A percentile compares a stretch with the other conserved stretches of the same genome.
These are phyloP conservation scores for Sthenelais limicola DNA, from an alignment of 2,888 invertebrate species.

Conservation along the genomic window DNA sequence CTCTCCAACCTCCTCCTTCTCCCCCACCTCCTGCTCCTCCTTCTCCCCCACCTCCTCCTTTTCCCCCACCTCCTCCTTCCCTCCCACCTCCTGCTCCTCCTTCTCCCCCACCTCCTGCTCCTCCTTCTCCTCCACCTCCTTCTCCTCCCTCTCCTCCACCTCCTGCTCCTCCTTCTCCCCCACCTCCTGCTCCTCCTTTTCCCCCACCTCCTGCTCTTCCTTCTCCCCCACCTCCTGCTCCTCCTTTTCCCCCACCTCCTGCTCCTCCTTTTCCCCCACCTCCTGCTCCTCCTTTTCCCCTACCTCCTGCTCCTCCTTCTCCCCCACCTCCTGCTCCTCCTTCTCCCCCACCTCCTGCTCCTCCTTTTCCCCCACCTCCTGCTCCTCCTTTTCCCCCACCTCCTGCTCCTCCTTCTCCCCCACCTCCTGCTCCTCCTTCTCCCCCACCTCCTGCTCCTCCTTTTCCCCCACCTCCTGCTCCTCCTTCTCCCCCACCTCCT, in stretches of 20 bases:
- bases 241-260: background rate
- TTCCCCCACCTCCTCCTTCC: background rate
- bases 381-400: no score
- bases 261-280: conserved; percentile 25
- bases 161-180: background rate
- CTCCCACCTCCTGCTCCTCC: background rate
- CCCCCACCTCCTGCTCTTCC: background rate
- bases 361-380: no score
- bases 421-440: no score
- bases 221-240: background rate
- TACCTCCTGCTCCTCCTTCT: background rate
- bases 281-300: background rate
- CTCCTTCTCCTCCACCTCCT: background rate
- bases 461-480: no score
- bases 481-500: no score
- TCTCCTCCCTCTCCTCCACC: background rate
- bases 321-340: background rate
- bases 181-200: background rate
- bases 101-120: background rate
- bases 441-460: no score
- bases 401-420: no score
- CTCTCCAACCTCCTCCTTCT: background rate
- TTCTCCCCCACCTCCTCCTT: background rate
- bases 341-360: no score
- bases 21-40: background rate